These are phyloP conservation scores for Megaceryle alcyon DNA, from an alignment of 2,797 vertebrate species.

Conservation along the genomic window DNA sequence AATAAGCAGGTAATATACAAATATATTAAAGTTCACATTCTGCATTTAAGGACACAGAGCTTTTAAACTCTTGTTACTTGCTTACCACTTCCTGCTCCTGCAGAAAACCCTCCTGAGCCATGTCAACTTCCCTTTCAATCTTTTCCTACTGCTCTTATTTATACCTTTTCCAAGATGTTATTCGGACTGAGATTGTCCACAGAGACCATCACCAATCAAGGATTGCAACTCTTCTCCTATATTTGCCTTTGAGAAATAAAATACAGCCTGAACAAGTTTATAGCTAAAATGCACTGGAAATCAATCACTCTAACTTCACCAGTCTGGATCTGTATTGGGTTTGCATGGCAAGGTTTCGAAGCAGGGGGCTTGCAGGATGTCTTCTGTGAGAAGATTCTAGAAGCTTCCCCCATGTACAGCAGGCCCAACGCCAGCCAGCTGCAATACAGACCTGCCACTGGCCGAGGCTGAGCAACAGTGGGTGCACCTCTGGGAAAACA, in stretches of 20 bases:
- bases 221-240: not conserved
- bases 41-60: not conserved
- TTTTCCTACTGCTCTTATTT: not conserved
- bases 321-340: too few species aligned
- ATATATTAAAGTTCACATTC: not conserved
- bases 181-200: not conserved
- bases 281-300: too few species aligned
- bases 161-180: not conserved
- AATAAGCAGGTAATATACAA: not conserved
- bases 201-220: not conserved
- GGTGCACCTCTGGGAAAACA: too few species aligned
- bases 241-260: not conserved
- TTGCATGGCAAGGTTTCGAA: too few species aligned
- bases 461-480: too few species aligned
- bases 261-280: too few species aligned
- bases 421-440: too few species aligned
- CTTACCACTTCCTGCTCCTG: not conserved
- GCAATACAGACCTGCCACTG: too few species aligned
- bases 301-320: too few species aligned
- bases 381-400: too few species aligned
- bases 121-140: not conserved
- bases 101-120: not conserved
- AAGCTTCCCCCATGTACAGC: too few species aligned
- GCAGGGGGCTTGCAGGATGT: too few species aligned
- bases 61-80: not conserved